Evolutionary conservation across 2,113 vertebrate species (phyloP).

Genomic region (Phalacrocorax pelagicus): DNA sequence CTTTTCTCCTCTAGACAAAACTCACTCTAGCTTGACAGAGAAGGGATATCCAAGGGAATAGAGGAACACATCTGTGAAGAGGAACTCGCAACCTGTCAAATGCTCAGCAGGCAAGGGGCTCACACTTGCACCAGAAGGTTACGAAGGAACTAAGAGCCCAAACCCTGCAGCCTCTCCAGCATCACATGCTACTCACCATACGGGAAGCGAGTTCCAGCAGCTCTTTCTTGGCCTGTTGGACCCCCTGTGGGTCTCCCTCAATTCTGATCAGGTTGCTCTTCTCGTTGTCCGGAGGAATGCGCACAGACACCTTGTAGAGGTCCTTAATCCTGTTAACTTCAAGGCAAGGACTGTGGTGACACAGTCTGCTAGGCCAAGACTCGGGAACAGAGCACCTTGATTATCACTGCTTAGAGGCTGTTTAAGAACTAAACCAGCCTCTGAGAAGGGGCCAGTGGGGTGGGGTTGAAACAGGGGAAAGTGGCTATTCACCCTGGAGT

Average conservation of each 20-base stretch:
- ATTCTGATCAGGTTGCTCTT: conserved; percentile 97
- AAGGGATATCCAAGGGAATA: background rate
- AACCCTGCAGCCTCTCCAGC: background rate
- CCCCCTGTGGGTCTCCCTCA: conserved; percentile 96
- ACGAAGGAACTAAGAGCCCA: background rate
- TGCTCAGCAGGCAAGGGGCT: background rate
- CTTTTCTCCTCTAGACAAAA: background rate
- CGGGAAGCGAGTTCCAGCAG: conserved; percentile 96
- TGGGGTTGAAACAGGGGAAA: background rate
- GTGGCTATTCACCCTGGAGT: background rate
- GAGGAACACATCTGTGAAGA: background rate
- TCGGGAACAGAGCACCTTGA: background rate
- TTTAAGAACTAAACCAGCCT: background rate
- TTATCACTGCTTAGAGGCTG: background rate
- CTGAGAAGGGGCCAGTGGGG: background rate
- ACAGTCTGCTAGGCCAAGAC: background rate
- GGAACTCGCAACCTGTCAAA: background rate
- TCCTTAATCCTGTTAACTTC: conserved; percentile 99
- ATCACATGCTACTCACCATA: conserved; percentile 81
- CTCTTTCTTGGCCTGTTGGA: conserved; percentile 97
- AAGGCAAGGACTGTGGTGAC: conserved; percentile 3
- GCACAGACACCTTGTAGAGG: conserved; percentile 95
- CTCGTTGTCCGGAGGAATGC: conserved; percentile 96
- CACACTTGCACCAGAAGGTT: background rate
- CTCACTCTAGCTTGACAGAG: background rate